A percentile compares a stretch with the other conserved stretches of the same genome.
Evolutionary conservation across 2,113 vertebrate genomes (phyloP).

Genomic region (Hucho hucho): DNA sequence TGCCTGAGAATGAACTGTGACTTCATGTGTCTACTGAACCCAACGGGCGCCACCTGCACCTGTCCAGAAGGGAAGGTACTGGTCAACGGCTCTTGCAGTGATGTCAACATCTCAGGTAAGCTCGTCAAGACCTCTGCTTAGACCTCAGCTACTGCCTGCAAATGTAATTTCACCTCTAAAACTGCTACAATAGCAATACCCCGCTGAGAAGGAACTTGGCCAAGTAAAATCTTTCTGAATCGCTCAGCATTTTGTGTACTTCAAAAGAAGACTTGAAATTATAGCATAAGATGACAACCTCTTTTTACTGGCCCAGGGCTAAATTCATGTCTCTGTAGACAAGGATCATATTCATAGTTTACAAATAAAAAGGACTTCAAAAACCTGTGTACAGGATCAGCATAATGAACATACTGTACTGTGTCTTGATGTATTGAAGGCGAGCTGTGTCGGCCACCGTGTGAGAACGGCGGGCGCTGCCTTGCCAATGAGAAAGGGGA

Average conservation of each 20-base stretch:
- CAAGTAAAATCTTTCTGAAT: background rate
- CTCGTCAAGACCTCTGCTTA: background rate
- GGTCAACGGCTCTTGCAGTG: slow-evolving; percentile 87
- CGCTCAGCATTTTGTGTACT: background rate
- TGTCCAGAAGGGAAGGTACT: slow-evolving; percentile 93
- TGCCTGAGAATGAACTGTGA: slow-evolving; percentile 88
- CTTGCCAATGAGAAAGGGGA: slow-evolving; percentile 93
- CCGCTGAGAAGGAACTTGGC: background rate
- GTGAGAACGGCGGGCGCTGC: slow-evolving; percentile 95
- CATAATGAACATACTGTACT: background rate
- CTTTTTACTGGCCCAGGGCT: too few relatives aligned
- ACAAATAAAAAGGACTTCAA: too few relatives aligned
- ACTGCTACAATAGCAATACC: background rate
- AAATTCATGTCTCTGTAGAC: too few relatives aligned
- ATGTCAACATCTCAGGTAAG: slow-evolving; percentile 83
- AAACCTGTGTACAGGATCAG: background rate
- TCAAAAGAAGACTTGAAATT: too few relatives aligned
- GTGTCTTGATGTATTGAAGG: slow-evolving; percentile 68
- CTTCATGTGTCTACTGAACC: slow-evolving; percentile 94
- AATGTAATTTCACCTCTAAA: background rate
- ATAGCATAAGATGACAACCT: too few relatives aligned
- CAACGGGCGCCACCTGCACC: slow-evolving; percentile 85
- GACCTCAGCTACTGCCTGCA: background rate
- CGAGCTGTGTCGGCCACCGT: slow-evolving; percentile 86
- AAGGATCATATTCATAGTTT: too few relatives aligned